Percentiles rank a stretch among this genome's conserved stretches.
These are phyloP conservation scores for Brachionus sp. DNA, from an alignment of 1,140 invertebrate species.

Conservation along the genomic window DNA sequence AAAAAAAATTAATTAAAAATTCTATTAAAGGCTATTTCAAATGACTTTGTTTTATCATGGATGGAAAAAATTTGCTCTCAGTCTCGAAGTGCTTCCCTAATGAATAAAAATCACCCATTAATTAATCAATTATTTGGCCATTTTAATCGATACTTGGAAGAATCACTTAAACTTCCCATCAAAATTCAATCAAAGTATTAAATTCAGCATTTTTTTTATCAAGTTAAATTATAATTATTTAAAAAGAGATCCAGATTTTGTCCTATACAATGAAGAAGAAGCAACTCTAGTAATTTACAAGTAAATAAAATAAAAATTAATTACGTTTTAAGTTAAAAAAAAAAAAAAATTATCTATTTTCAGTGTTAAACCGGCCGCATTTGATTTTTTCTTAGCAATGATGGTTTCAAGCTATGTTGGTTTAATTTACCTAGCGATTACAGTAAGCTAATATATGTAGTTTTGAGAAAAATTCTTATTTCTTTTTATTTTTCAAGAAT, in stretches of 20 bases:
- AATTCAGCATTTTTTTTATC: constrained; percentile 36
- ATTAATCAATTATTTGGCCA: constrained; percentile 67
- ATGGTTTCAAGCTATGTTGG: constrained; percentile 77
- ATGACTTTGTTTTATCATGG: constrained; percentile 71
- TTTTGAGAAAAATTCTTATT: background rate
- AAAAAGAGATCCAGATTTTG: constrained; percentile 81
- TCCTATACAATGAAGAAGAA: constrained; percentile 77
- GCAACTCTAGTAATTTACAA: constrained; percentile 76
- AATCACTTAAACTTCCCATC: constrained; percentile 54
- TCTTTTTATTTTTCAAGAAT: background rate
- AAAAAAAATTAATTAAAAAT: background rate
- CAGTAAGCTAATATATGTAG: constrained; percentile 59
- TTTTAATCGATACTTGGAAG: constrained; percentile 63
- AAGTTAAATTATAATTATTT: background rate
- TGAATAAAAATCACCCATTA: constrained; percentile 66
- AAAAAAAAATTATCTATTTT: constrained; percentile 48
- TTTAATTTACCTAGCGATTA: constrained; percentile 74
- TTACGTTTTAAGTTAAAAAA: background rate
- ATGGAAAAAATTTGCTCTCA: constrained; percentile 70
- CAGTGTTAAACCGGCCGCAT: constrained; percentile 92
- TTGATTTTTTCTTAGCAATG: constrained; percentile 86
- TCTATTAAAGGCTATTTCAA: constrained; percentile 64
- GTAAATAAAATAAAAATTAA: background rate
- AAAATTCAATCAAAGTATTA: constrained; percentile 58
- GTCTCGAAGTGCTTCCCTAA: constrained; percentile 68